Evolutionary conservation across 92 coral and sea anemone genomes (phyloP).

Genomic region (Umimayanthus chanpuru): DNA sequence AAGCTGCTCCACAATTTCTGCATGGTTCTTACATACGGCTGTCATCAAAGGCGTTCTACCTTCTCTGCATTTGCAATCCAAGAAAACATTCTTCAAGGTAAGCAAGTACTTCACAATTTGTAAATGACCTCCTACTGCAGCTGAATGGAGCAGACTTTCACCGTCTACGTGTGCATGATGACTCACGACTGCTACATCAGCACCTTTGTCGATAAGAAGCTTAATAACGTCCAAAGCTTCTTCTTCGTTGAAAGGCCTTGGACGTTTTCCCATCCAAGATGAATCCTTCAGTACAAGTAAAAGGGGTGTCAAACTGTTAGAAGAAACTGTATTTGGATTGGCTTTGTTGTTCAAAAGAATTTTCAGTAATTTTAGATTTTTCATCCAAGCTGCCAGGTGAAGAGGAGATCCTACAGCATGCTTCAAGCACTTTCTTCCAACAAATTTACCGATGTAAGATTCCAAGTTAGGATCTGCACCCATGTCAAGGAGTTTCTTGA

Average conservation of each 20-base stretch:
- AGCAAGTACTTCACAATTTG: slow-evolving; percentile 38
- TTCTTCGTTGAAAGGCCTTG: slow-evolving; percentile 35
- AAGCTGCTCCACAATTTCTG: not conserved
- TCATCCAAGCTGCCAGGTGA: not conserved
- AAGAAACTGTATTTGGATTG: not conserved
- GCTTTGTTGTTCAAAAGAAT: not conserved
- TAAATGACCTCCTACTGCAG: slow-evolving; percentile 15
- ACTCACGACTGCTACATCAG: slow-evolving; percentile 35
- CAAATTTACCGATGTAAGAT: not conserved
- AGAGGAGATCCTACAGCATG: not conserved
- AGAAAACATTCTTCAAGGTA: not conserved
- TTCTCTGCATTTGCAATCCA: slow-evolving; percentile 27
- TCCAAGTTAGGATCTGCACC: not conserved
- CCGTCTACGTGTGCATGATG: not conserved
- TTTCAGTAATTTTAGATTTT: not conserved
- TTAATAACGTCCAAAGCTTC: not conserved
- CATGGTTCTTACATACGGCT: not conserved
- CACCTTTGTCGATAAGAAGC: slow-evolving; percentile 44
- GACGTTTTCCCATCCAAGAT: not conserved
- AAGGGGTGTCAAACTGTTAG: slow-evolving; percentile 13
- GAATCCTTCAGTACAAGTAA: slow-evolving; percentile 20
- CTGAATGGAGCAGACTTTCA: slow-evolving; percentile 27
- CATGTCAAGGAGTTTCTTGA: too few relatives aligned
- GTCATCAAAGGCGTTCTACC: slow-evolving; percentile 55
- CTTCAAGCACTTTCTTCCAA: not conserved